These are phyloP conservation scores for Poecilobothrus nobilitatus DNA, from an alignment of 2,888 invertebrate genomes.

Conservation along the genomic window DNA sequence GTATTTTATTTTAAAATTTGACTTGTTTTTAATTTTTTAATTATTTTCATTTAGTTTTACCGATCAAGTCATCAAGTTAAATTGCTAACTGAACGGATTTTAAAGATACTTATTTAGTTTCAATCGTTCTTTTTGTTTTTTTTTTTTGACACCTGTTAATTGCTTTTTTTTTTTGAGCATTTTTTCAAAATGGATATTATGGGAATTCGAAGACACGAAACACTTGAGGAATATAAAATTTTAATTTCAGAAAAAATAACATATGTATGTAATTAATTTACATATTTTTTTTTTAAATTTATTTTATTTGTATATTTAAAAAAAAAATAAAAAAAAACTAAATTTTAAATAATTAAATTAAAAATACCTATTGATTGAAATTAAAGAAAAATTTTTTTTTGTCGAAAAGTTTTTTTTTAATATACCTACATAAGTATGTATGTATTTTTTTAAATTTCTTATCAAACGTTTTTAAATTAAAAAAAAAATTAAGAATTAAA, in stretches of 20 bases:
- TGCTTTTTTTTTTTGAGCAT: background rate
- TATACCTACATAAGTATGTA: no score
- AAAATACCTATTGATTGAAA: no score
- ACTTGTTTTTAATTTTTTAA: background rate
- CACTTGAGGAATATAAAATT: conserved; percentile 35
- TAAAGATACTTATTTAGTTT: background rate
- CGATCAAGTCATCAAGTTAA: background rate
- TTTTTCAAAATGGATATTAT: conserved; percentile 35
- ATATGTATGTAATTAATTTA: conserved; percentile 30
- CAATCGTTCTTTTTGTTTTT: no score
- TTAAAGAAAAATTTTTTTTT: no score
- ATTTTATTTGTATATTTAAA: background rate
- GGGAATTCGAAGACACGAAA: conserved; percentile 34
- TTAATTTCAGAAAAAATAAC: conserved; percentile 35
- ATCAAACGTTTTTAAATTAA: no score
- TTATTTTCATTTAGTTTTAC: background rate
- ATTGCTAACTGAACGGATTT: background rate
- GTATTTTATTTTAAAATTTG: no score
- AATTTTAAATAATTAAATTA: no score
- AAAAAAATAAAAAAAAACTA: background rate
- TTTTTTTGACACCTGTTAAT: no score
- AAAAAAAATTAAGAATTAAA: no score
- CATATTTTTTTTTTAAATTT: no score
- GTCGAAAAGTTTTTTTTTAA: no score
- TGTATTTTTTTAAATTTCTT: no score